Percentiles rank a stretch among this genome's conserved stretches.
These are phyloP conservation scores for Prinia subflava DNA, from an alignment of 2,113 vertebrate species.

Conservation along the genomic window DNA sequence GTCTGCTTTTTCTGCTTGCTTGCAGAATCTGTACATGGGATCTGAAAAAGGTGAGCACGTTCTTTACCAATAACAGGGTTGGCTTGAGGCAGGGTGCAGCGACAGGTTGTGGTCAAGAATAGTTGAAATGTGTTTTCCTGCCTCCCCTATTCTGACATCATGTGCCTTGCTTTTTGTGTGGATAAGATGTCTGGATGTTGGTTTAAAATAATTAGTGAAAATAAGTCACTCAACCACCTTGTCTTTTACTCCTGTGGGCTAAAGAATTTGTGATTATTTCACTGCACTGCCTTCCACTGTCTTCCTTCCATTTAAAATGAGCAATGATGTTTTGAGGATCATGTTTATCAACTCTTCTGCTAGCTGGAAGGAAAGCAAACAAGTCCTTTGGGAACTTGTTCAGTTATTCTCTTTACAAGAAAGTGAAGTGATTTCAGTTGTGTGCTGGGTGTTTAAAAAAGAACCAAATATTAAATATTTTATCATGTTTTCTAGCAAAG, in stretches of 20 bases:
- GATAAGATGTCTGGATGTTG: neutral
- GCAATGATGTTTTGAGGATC: neutral
- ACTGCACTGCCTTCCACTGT: neutral
- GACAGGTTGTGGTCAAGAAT: neutral
- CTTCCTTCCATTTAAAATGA: neutral
- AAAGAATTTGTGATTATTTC: neutral
- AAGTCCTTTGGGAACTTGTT: neutral
- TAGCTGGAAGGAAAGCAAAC: neutral
- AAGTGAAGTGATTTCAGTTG: neutral
- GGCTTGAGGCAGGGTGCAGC: neutral
- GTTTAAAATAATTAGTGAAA: neutral
- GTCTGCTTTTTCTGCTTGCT: neutral
- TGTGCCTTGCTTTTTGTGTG: neutral
- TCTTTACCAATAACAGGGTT: neutral
- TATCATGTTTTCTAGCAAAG: neutral
- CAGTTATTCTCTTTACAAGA: neutral
- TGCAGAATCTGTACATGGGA: slow-evolving; percentile 93
- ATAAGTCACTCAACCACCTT: neutral
- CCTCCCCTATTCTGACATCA: neutral
- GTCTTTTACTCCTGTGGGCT: neutral
- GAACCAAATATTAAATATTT: slow-evolving; percentile 23
- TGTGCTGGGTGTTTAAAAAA: neutral
- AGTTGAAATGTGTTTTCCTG: neutral
- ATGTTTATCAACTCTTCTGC: neutral
- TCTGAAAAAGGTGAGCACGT: slow-evolving; percentile 86